These are phyloP conservation scores for cattle (Bos taurus) DNA, from an alignment of 2,113 vertebrate genomes.

Conservation along the genomic window ARS-UCD2.0 NC_037352.1:9398501-9399000, in stretches of 20 bases:
- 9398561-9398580: constrained; percentile 79
- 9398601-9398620: constrained; percentile 56
- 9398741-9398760: neutral
- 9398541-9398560: constrained; percentile 59
- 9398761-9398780: accelerated
- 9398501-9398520: constrained; percentile 78
- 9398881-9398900: neutral
- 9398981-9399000: neutral
- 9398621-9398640: constrained; percentile 75
- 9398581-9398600: constrained; percentile 78
- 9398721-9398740: constrained; percentile 5
- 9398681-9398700: constrained; percentile 81
- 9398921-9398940: neutral
- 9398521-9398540: constrained; percentile 75
- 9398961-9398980: neutral
- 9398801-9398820: neutral
- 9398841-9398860: neutral
- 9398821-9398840: neutral
- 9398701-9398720: constrained; percentile 76
- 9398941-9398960: neutral
- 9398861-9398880: neutral
- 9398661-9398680: constrained; percentile 74
- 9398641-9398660: constrained; percentile 72
- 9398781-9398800: accelerated
- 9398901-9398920: neutral